phyloP scores from a whole-genome alignment of 2,113 vertebrate species.

The Psittacula cyanocephala region DNA sequence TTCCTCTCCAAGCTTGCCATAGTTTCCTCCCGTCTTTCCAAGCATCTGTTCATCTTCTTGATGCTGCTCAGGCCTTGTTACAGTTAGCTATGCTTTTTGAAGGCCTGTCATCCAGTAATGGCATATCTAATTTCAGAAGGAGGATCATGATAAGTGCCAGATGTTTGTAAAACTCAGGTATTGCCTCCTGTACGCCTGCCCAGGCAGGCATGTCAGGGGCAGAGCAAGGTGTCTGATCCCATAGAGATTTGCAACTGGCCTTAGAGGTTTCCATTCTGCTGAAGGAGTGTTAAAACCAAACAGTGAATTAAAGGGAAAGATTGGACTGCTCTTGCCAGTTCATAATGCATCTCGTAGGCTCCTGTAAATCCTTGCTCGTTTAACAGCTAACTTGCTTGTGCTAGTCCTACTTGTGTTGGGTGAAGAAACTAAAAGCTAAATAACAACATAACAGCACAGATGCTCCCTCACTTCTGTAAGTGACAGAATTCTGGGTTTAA shows the following conservation, averaged over 20 bases:
- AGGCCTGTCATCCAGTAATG: background rate
- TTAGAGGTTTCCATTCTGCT: background rate
- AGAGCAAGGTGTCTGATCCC: background rate
- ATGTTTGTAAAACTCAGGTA: background rate
- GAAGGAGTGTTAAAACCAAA: background rate
- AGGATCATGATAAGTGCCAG: background rate
- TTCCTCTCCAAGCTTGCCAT: background rate
- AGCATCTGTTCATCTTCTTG: background rate
- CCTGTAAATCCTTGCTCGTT: background rate
- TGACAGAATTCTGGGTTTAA: background rate
- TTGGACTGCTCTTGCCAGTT: background rate
- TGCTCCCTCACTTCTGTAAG: background rate
- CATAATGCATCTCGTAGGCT: background rate
- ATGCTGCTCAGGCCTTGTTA: background rate
- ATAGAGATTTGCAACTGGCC: background rate
- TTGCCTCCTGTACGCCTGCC: fast-evolving
- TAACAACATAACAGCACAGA: background rate
- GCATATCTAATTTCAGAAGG: background rate
- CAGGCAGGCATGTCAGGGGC: fast-evolving
- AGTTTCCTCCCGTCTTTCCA: background rate
- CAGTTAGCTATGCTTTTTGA: background rate
- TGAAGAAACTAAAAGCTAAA: background rate
- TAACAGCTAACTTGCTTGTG: background rate
- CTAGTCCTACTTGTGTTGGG: background rate
- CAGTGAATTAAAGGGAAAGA: background rate